These are phyloP conservation scores for Cephalopachus bancanus DNA, from an alignment of 2,797 vertebrate species.

Conservation along the genomic window DNA sequence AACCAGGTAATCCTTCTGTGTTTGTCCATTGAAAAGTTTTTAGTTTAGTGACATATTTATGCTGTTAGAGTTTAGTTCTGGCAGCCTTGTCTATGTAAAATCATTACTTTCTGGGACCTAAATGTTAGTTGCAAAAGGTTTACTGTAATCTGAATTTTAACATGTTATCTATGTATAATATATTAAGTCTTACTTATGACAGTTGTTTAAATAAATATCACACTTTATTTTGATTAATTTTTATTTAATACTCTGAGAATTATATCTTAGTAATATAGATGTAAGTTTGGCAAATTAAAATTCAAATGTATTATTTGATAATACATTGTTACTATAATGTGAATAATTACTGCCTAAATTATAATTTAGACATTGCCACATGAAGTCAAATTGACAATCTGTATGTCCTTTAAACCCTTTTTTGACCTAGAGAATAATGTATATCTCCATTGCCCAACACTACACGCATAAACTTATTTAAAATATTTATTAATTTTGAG, in stretches of 20 bases:
- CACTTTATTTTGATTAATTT: neutral
- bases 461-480: neutral
- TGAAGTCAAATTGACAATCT: neutral
- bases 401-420: neutral
- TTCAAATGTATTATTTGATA: conserved; percentile 46
- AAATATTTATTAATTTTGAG: neutral
- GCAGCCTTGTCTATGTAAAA: conserved; percentile 69
- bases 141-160: conserved; percentile 72
- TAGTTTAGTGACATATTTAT: conserved; percentile 75
- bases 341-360: conserved; percentile 14
- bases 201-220: neutral
- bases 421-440: neutral
- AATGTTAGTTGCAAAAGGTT: conserved; percentile 52
- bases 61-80: conserved; percentile 67
- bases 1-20: conserved; percentile 80
- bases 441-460: neutral
- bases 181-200: too few relatives aligned
- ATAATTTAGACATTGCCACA: neutral
- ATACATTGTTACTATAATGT: neutral
- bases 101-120: conserved; percentile 59
- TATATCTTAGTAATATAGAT: neutral
- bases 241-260: conserved; percentile 10
- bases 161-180: neutral
- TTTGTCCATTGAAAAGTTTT: conserved; percentile 80
- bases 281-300: neutral